Conservation (phyloP, 2,113 vertebrate genomes). For the Passer montanus region DNA sequence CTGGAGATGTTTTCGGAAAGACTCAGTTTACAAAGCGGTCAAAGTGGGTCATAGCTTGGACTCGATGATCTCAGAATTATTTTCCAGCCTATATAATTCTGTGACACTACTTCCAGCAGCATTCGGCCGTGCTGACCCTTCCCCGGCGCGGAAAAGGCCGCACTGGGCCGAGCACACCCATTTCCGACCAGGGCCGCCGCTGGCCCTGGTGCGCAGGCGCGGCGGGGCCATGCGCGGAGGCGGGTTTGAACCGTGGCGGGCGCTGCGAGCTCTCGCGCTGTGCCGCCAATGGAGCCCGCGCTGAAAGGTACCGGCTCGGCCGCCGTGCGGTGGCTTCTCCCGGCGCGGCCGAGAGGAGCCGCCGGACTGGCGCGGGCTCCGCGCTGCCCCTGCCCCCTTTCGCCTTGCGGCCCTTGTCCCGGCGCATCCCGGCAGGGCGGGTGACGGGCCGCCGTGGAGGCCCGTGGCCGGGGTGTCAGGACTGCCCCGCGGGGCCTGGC, state of each 20-base stretch:
- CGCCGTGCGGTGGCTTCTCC: not conserved
- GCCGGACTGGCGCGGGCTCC: not conserved
- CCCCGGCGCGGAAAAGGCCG: too few relatives aligned
- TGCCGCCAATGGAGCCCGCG: not conserved
- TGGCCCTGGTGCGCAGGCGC: not conserved
- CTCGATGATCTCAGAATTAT: not conserved
- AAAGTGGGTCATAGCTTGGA: not conserved
- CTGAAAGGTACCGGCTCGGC: slow-evolving; percentile 1
- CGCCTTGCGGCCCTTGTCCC: not conserved
- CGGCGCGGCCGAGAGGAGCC: too few relatives aligned
- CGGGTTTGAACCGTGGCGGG: slow-evolving; percentile 15
- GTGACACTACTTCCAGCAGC: not conserved
- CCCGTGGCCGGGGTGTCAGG: not conserved
- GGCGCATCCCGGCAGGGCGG: not conserved
- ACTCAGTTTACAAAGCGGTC: not conserved
- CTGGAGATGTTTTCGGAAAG: not conserved
- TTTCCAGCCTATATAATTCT: not conserved
- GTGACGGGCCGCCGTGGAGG: not conserved
- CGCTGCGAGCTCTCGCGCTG: not conserved
- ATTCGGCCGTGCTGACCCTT: too few relatives aligned
- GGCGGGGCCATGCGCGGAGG: not conserved
- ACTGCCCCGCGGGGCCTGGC: not conserved
- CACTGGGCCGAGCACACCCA: accelerated
- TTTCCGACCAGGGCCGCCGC: not conserved
- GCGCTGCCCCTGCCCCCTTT: too few relatives aligned